Percentiles rank a stretch among this genome's conserved stretches.
These are phyloP conservation scores for Sardinella longiceps DNA, from an alignment of 2,797 vertebrate genomes.

Conservation along the genomic window DNA sequence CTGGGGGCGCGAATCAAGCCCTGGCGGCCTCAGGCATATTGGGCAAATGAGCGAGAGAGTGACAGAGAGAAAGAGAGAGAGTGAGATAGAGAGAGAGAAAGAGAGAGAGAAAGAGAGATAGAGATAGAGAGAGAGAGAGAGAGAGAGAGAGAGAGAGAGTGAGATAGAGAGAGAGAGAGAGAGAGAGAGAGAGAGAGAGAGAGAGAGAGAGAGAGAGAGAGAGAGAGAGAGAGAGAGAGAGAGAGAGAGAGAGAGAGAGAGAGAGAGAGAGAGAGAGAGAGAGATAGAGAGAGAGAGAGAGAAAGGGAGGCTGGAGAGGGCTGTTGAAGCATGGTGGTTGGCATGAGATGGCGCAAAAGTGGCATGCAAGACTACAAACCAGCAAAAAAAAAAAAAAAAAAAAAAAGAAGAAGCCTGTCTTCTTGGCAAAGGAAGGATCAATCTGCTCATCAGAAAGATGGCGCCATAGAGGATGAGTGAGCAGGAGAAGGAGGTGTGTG, in stretches of 20 bases:
- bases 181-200: no score
- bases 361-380: neutral
- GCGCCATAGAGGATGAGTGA: neutral
- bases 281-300: no score
- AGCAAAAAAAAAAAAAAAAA: neutral
- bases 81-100: no score
- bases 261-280: neutral
- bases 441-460: conserved; percentile 33
- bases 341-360: neutral
- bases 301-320: neutral
- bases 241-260: no score
- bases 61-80: no score
- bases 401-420: neutral
- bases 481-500: neutral
- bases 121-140: no score
- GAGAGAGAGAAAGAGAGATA: no score
- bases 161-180: no score
- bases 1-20: neutral
- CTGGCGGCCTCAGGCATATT: neutral
- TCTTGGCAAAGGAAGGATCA: conserved; percentile 34
- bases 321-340: neutral
- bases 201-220: neutral
- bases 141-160: neutral
- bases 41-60: neutral
- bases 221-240: no score